Evolutionary conservation across 2,113 vertebrate genomes (phyloP).

Genomic region (Zosterops lateralis): DNA sequence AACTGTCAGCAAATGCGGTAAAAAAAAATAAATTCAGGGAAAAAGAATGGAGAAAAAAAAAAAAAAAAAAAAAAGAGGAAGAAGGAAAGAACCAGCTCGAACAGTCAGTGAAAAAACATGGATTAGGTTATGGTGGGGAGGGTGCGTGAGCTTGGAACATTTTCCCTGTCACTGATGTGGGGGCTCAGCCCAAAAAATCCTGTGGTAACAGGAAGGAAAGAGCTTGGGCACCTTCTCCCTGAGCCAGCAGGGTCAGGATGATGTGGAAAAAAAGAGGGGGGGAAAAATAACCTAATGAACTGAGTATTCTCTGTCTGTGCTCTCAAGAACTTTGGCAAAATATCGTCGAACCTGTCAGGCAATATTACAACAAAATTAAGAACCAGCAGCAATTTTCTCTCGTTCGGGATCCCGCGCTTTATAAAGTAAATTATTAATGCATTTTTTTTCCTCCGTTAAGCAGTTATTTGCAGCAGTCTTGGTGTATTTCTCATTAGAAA

Average conservation of each 20-base stretch:
- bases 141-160: neutral
- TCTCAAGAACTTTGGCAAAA: constrained; percentile 46
- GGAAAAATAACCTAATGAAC: neutral
- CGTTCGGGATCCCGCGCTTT: constrained; percentile 58
- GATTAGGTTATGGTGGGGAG: neutral
- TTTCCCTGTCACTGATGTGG: fast-evolving
- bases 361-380: constrained; percentile 71
- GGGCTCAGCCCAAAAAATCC: neutral
- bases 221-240: neutral
- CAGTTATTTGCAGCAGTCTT: constrained; percentile 70
- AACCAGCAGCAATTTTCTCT: constrained; percentile 63
- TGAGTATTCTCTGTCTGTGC: neutral
- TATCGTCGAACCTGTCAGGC: constrained; percentile 44
- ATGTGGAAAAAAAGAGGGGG: fast-evolving
- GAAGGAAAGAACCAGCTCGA: neutral
- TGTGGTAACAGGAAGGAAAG: neutral
- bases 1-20: constrained; percentile 11
- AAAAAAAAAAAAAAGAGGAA: neutral
- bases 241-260: fast-evolving
- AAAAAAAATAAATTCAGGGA: neutral
- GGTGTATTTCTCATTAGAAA: constrained; percentile 79
- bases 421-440: constrained; percentile 80
- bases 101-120: neutral
- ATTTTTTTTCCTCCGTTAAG: constrained; percentile 60
- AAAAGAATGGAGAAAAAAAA: neutral